Percentiles rank a stretch among this genome's conserved stretches.
Evolutionary conservation across 2,113 vertebrate species (phyloP).

Genomic region (Empidonax traillii): DNA sequence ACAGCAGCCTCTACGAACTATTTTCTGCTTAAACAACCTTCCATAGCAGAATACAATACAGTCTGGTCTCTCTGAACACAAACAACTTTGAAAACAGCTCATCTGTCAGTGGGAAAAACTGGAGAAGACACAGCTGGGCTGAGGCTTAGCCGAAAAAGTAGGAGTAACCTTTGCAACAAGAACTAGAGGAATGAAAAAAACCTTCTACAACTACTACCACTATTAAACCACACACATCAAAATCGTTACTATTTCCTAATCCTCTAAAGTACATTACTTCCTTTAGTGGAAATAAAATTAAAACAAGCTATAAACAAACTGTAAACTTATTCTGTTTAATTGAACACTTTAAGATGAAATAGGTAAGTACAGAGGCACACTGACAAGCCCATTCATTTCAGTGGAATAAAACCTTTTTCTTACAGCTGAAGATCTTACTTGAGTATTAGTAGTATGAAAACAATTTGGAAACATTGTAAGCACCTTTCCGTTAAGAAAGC

Average conservation of each 20-base stretch:
- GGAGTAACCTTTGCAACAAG: neutral
- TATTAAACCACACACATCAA: neutral
- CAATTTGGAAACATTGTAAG: neutral
- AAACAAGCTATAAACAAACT: constrained; percentile 34
- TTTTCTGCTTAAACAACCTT: neutral
- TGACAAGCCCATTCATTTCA: neutral
- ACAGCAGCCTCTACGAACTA: neutral
- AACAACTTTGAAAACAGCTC: constrained; percentile 22
- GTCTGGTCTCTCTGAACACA: neutral
- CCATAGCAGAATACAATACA: neutral
- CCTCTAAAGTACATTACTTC: neutral
- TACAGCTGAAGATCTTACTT: neutral
- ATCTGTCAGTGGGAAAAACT: constrained; percentile 31
- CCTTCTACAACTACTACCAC: neutral
- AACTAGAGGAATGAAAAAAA: neutral
- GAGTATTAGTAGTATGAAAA: neutral
- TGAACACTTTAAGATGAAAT: neutral
- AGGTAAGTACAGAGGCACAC: neutral
- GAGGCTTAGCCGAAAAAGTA: neutral
- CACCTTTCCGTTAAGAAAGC: neutral
- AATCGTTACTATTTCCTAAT: constrained; percentile 2
- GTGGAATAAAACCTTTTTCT: neutral
- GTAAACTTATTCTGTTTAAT: neutral
- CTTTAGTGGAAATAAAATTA: neutral
- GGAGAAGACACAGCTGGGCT: constrained; percentile 40